Percentiles rank a stretch among this genome's conserved stretches.
Conservation (phyloP, 2,797 vertebrate species). For the Enteromius treurensis region DNA sequence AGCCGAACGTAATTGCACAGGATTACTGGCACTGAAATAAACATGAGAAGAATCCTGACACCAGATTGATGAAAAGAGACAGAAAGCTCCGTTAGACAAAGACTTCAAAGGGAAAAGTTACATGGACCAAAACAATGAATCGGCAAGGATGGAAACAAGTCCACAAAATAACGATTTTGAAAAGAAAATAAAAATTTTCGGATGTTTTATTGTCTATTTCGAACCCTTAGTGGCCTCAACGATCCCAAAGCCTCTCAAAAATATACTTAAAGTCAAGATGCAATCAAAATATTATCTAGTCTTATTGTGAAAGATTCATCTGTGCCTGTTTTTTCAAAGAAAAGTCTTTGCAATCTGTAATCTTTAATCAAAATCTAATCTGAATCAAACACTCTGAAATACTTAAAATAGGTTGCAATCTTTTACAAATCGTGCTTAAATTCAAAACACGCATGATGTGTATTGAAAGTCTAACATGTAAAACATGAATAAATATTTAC, state of each 20-base stretch:
- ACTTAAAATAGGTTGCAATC: not conserved
- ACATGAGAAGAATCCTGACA: not conserved
- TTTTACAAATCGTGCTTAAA: not conserved
- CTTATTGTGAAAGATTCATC: constrained; percentile 8
- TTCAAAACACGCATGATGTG: too few species aligned
- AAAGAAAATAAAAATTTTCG: not conserved
- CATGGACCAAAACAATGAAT: not conserved
- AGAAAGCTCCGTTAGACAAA: not conserved
- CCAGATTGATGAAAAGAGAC: not conserved
- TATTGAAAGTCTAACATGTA: not conserved
- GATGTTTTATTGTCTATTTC: not conserved
- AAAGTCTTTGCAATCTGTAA: constrained; percentile 14
- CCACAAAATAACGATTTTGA: not conserved
- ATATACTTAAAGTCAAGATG: not conserved
- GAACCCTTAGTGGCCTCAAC: too few species aligned
- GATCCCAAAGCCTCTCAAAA: constrained; percentile 13
- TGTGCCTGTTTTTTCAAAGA: constrained; percentile 15
- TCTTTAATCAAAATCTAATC: not conserved
- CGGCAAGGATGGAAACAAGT: constrained; percentile 1
- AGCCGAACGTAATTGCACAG: constrained; percentile 12
- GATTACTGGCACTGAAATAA: constrained; percentile 15
- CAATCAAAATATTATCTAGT: constrained; percentile 1
- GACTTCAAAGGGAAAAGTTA: not conserved
- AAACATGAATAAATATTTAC: not conserved
- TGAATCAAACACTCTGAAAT: not conserved